phyloP scores from a whole-genome alignment of 2,113 vertebrate species.

The Petroica traversi region DNA sequence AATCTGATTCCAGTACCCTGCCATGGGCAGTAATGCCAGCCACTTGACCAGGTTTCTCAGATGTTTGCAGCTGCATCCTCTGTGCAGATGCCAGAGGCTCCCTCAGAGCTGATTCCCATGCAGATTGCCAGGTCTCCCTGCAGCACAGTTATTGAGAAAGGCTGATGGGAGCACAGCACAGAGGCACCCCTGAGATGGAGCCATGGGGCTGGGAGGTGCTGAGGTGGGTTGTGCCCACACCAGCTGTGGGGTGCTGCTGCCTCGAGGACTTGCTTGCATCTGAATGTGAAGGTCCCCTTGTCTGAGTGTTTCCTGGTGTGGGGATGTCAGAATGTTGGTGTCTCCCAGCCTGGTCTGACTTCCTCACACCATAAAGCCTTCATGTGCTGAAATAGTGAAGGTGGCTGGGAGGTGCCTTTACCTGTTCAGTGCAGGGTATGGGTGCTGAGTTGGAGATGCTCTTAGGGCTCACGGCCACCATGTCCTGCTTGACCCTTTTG shows the following conservation, averaged over 20 bases:
- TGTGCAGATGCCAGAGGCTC: rapidly evolving
- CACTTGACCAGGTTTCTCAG: not conserved
- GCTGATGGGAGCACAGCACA: not conserved
- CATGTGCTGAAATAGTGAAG: not conserved
- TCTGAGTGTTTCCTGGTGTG: rapidly evolving
- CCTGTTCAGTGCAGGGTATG: rapidly evolving
- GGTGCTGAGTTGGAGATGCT: not conserved
- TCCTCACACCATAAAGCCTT: not conserved
- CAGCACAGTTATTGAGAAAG: not conserved
- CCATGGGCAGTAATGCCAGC: not conserved
- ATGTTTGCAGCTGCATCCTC: not conserved
- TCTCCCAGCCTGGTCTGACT: not conserved
- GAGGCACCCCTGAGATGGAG: not conserved
- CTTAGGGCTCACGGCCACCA: rapidly evolving
- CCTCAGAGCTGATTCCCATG: not conserved
- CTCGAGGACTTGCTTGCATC: not conserved
- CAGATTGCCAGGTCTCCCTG: not conserved
- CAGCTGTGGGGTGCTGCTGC: not conserved
- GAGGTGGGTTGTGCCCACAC: rapidly evolving
- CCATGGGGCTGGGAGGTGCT: not conserved
- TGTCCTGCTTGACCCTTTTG: rapidly evolving
- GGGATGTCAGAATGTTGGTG: not conserved
- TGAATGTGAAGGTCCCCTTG: not conserved
- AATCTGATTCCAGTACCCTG: not conserved
- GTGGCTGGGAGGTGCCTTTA: not conserved